Percentiles rank a stretch among this genome's conserved stretches.
phyloP scores from a whole-genome alignment of 1,140 invertebrate species.

The Habropoda laboriosa region DNA sequence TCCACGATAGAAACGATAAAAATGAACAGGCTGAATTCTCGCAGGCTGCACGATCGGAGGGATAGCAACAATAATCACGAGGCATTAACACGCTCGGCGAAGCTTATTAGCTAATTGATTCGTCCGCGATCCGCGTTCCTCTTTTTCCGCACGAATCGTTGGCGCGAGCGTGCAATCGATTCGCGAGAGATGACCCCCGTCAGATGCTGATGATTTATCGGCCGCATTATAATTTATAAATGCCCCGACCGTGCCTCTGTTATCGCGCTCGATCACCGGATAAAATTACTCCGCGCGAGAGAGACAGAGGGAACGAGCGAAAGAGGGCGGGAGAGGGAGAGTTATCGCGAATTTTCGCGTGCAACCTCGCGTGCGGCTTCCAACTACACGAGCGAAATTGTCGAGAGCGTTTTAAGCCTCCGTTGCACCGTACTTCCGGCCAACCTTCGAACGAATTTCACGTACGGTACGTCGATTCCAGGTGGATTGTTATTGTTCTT shows the following conservation, averaged over 20 bases:
- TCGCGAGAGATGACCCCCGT: conserved; percentile 27
- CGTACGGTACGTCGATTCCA: neutral
- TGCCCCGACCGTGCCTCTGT: conserved; percentile 27
- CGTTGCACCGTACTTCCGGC: conserved; percentile 28
- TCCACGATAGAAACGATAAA: no score
- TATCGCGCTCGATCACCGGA: conserved; percentile 40
- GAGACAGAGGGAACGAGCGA: neutral
- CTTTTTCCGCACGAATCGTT: neutral
- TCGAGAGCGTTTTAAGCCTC: conserved; percentile 43
- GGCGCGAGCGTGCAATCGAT: conserved; percentile 6
- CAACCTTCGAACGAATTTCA: conserved; percentile 30
- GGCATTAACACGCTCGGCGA: neutral
- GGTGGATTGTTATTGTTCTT: neutral
- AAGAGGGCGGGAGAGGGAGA: neutral
- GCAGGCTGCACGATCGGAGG: neutral
- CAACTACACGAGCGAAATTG: conserved; percentile 17
- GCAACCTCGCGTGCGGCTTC: conserved; percentile 29
- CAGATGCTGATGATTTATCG: conserved; percentile 49
- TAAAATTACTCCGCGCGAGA: conserved; percentile 33
- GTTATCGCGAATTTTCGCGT: conserved; percentile 44
- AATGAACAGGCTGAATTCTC: no score
- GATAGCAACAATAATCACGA: neutral
- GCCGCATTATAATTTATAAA: conserved; percentile 47
- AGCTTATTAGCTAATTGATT: conserved; percentile 28
- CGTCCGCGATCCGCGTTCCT: neutral